Base-by-base conservation (phyloP, 2,113 vertebrate genomes). In the Psittacara wagleri region DNA sequence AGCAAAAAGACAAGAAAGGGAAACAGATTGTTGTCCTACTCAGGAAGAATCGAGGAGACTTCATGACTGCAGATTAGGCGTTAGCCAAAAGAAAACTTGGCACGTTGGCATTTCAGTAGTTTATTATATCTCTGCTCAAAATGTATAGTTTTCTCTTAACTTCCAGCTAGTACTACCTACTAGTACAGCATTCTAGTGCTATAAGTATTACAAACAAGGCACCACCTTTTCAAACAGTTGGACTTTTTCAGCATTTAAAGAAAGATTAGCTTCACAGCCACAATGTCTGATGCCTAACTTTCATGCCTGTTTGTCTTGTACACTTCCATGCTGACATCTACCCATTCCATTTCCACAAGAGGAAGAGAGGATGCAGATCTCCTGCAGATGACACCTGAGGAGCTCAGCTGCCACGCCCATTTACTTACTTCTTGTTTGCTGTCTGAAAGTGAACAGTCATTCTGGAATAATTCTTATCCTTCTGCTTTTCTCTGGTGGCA, bases 381-480 rank as follows among this genome's bases (percentile, higher is more conserved):
- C 37, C 59, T 82, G 62, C 69, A 76, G 62, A 69, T 0, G 4
- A 70, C 10, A 90, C 44, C 86, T 4, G 8, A 89, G 46, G 8
- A 91, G 25, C 74, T 41, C 15, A 12, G 44, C n/a, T 67, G 41
- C 67, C 46, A 75, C 1, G 1, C 43, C 24, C 29, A 43, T 13
- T 13, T 24, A 97, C 97, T 97, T 83, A 99, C 99, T 98, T 97
- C 83, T 98, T 98, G 39, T 98, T 96, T 70, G 97, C 46, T 0
- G 99, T 99, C 51, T 97, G 86, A 46, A 99, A 98, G 81, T 98
- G 97, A 51, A 98, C 99, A 0, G 98, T 99, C 98, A 99, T 98
- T 97, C 99, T 99, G 88, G 96, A 98, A 83, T 98, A 98, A 78
- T 97, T 98, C 31, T 97, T 97, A 19, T 98, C 97, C 62, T 97